phyloP scores from a whole-genome alignment of 2,113 vertebrate genomes.

The Platichthys flesus region DNA sequence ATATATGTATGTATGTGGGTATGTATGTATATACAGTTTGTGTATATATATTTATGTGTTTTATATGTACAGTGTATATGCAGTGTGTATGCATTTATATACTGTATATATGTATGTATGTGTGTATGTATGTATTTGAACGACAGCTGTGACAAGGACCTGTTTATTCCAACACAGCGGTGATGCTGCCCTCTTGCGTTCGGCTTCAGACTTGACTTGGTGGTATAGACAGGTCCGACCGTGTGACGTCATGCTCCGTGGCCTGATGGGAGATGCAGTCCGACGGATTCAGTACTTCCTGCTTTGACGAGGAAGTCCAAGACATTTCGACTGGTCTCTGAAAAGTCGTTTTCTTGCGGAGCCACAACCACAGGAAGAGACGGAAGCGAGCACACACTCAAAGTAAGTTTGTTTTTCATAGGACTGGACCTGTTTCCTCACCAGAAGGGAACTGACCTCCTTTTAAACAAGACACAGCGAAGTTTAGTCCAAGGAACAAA shows the following conservation, averaged over 20 bases:
- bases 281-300: conserved; percentile 66
- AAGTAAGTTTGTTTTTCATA: conserved; percentile 42
- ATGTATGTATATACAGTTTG: too few relatives aligned
- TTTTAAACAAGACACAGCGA: conserved; percentile 11
- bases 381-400: conserved; percentile 3
- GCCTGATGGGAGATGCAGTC: conserved; percentile 67
- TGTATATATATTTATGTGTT: too few relatives aligned
- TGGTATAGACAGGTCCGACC: too few relatives aligned
- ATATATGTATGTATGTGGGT: too few relatives aligned
- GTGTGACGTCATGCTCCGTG: background rate
- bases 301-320: conserved; percentile 43
- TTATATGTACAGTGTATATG: too few relatives aligned
- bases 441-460: background rate
- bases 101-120: too few relatives aligned
- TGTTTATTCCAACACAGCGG: background rate
- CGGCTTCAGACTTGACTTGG: background rate
- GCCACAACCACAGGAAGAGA: background rate
- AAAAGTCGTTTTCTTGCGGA: conserved; percentile 35
- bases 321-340: conserved; percentile 8
- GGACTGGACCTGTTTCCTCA: background rate
- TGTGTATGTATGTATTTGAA: too few relatives aligned
- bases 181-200: conserved; percentile 51
- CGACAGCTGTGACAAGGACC: background rate
- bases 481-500: conserved; percentile 34
- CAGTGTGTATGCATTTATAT: too few relatives aligned